Percentiles rank a stretch among this genome's conserved stretches.
These are phyloP conservation scores for Paralvinella palmiformis DNA, from an alignment of 1,140 invertebrate genomes.

Conservation along the genomic window DNA sequence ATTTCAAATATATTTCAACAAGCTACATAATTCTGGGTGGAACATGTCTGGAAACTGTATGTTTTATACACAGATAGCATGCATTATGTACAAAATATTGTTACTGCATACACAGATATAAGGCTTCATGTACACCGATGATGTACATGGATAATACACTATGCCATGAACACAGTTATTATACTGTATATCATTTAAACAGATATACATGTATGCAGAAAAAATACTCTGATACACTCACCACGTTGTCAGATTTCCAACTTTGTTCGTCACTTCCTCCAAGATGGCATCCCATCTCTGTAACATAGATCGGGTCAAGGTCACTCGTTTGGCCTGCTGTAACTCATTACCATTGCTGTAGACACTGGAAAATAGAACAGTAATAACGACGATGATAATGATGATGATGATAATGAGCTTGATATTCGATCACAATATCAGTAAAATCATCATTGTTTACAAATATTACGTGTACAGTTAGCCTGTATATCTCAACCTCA, in stretches of 20 bases:
- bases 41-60: too few species aligned
- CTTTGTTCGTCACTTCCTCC: not conserved
- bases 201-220: too few species aligned
- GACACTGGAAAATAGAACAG: conserved; percentile 7
- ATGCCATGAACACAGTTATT: too few species aligned
- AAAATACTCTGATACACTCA: too few species aligned
- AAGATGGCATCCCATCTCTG: not conserved
- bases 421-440: not conserved
- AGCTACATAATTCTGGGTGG: too few species aligned
- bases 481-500: not conserved
- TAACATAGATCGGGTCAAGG: not conserved
- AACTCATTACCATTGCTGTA: conserved; percentile 11
- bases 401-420: not conserved
- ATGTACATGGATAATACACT: too few species aligned
- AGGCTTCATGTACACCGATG: too few species aligned
- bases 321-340: conserved; percentile 6
- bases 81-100: too few species aligned
- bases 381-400: not conserved
- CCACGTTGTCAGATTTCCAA: conserved; percentile 2
- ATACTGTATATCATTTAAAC: too few species aligned
- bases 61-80: too few species aligned
- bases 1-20: too few species aligned
- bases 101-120: too few species aligned
- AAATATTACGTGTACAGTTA: not conserved
- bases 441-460: not conserved